phyloP scores from a whole-genome alignment of 2,888 invertebrate genomes.

The Chrysolina oricalcia region DNA sequence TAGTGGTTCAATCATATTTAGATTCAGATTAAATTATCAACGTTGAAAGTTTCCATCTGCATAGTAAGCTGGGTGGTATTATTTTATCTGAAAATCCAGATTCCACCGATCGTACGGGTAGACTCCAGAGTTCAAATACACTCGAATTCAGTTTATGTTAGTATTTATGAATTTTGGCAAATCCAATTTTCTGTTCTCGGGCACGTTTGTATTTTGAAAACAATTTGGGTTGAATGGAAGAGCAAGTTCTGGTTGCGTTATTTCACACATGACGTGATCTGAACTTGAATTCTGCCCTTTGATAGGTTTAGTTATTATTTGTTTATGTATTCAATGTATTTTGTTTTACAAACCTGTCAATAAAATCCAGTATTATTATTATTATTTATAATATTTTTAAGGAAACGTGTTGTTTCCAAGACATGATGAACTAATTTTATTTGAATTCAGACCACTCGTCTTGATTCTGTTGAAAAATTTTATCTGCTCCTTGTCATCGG shows the following conservation, averaged over 20 bases:
- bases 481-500: conserved; percentile 19
- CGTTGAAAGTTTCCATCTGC: background rate
- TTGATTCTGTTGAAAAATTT: conserved; percentile 30
- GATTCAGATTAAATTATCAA: background rate
- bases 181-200: conserved; percentile 5
- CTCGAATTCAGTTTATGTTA: conserved; percentile 5
- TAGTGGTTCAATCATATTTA: background rate
- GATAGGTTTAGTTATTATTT: too few relatives aligned
- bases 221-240: too few relatives aligned
- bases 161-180: conserved; percentile 15
- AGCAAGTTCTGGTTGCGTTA: too few relatives aligned
- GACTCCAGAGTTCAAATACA: background rate
- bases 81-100: background rate
- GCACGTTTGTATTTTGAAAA: background rate
- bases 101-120: background rate
- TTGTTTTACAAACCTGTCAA: too few relatives aligned
- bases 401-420: too few relatives aligned
- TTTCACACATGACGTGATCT: too few relatives aligned
- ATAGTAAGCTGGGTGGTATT: background rate
- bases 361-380: too few relatives aligned
- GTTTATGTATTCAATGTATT: too few relatives aligned
- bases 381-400: too few relatives aligned
- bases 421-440: conserved; percentile 13
- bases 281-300: too few relatives aligned
- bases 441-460: conserved; percentile 12